These are phyloP conservation scores for Cataglyphis albicans DNA, from an alignment of 2,888 invertebrate genomes.

Conservation along the genomic window DNA sequence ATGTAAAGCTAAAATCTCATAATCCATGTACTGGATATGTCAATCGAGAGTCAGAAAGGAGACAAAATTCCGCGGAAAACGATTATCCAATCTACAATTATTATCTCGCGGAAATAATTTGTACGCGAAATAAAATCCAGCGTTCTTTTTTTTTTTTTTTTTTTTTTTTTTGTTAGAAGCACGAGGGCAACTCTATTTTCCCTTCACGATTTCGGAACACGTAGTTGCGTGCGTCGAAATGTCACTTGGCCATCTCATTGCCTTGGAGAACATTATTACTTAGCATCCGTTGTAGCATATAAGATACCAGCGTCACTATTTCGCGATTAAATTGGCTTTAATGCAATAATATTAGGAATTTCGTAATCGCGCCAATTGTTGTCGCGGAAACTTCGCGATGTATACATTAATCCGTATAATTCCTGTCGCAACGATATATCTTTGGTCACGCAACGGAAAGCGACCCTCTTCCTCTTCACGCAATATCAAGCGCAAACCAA, in stretches of 20 bases:
- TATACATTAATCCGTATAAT: constrained; percentile 27
- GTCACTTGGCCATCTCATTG: background rate
- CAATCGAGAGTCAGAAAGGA: constrained; percentile 12
- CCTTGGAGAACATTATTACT: constrained; percentile 37
- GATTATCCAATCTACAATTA: constrained; percentile 27
- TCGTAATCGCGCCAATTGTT: constrained; percentile 44
- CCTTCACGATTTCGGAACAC: background rate
- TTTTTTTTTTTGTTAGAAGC: background rate
- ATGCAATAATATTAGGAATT: constrained; percentile 54
- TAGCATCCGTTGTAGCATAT: background rate
- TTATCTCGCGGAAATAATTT: background rate
- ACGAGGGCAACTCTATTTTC: background rate
- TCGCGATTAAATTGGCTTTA: constrained; percentile 41
- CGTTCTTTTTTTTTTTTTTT: background rate
- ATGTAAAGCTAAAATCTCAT: constrained; percentile 11
- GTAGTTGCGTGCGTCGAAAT: background rate
- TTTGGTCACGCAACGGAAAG: constrained; percentile 37
- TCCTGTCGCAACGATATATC: background rate
- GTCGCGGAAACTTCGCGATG: constrained; percentile 25
- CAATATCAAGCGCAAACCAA: background rate
- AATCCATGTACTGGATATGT: background rate
- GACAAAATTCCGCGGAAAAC: constrained; percentile 15
- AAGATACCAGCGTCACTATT: constrained; percentile 17
- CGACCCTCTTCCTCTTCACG: constrained; percentile 13
- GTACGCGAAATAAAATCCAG: background rate